Evolutionary conservation across 53 echinoderm and acorn worm species (phyloP).

Genomic region (Mesocentrotus franciscanus): DNA sequence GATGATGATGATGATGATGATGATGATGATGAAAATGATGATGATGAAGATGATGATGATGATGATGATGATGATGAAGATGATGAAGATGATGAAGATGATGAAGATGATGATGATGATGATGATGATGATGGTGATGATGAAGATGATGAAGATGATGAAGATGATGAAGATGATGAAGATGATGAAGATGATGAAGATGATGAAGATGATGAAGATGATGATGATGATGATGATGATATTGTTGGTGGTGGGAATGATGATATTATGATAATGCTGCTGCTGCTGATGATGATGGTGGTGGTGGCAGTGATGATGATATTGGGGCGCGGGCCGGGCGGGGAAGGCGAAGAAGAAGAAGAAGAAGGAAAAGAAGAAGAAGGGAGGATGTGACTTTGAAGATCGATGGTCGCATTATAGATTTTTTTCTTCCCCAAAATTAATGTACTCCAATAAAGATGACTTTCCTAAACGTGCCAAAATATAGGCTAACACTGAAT

Average conservation of each 20-base stretch:
- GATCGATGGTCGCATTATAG: no score
- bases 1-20: not conserved
- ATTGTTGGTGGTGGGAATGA: not conserved
- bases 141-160: not conserved
- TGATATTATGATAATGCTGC: not conserved
- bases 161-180: not conserved
- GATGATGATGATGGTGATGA: not conserved
- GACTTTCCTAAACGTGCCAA: no score
- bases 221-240: not conserved
- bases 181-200: not conserved
- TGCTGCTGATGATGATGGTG: not conserved
- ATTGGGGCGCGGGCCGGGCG: not conserved
- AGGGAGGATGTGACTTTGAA: no score
- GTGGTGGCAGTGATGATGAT: not conserved
- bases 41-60: not conserved
- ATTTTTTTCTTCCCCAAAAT: no score
- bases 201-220: not conserved
- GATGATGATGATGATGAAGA: slow-evolving; percentile 2
- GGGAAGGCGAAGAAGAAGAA: no score
- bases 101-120: not conserved
- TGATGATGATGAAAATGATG: not conserved
- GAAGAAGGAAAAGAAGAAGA: no score
- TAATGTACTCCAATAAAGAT: no score
- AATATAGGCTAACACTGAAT: no score
- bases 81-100: no score